These are phyloP conservation scores for Mayetiola destructor DNA, from an alignment of 2,888 invertebrate species.

Conservation along the genomic window DNA sequence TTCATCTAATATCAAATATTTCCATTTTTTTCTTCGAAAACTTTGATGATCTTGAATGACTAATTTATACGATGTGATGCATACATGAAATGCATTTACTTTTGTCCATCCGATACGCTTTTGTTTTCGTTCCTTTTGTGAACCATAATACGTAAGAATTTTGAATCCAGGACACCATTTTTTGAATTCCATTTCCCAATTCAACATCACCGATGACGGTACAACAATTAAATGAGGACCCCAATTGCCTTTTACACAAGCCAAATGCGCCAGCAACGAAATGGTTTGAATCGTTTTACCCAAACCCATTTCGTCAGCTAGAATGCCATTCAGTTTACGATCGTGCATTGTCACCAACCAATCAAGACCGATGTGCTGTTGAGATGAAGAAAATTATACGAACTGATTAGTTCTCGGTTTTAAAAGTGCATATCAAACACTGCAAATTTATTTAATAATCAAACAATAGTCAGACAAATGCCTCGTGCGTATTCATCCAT, in stretches of 20 bases:
- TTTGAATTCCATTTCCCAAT: constrained; percentile 99
- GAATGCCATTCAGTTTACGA: constrained; percentile 85
- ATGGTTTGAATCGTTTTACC: constrained; percentile 90
- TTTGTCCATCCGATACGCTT: constrained; percentile 95
- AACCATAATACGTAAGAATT: constrained; percentile 95
- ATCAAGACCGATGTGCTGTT: constrained; percentile 83
- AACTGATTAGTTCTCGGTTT: not conserved
- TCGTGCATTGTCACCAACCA: constrained; percentile 96
- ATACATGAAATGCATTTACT: constrained; percentile 94
- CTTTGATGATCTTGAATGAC: constrained; percentile 97
- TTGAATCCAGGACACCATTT: constrained; percentile 99
- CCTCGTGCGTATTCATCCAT: constrained; percentile 5
- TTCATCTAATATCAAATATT: constrained; percentile 93
- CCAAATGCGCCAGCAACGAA: constrained; percentile 82
- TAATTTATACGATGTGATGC: constrained; percentile 94
- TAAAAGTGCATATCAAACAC: not conserved
- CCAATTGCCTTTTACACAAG: constrained; percentile 80
- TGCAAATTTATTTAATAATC: not conserved
- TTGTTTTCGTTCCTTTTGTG: constrained; percentile 83
- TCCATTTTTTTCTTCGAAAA: constrained; percentile 95
- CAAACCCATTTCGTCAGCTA: constrained; percentile 94
- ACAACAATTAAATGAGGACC: constrained; percentile 98
- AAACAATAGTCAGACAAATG: constrained; percentile 13
- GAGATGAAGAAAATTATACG: not conserved
- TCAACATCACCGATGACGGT: constrained; percentile 97